phyloP scores from a whole-genome alignment of 2,888 invertebrate genomes.

The Papilio elwesi region DNA sequence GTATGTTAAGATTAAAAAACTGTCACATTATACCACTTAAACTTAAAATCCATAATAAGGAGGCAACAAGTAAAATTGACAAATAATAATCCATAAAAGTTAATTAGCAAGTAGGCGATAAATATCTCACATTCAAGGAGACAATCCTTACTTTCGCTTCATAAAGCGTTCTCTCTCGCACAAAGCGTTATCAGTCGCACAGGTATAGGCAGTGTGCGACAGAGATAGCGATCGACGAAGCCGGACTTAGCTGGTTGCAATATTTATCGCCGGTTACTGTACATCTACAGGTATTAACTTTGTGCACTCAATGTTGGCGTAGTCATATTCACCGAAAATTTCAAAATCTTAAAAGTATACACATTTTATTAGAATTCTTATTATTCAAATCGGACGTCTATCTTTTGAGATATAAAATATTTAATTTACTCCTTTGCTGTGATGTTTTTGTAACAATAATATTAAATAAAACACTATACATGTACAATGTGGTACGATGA shows the following conservation, averaged over 20 bases:
- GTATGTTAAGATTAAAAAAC: not conserved
- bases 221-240: too few relatives aligned
- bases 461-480: conserved; percentile 35
- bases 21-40: not conserved
- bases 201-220: too few relatives aligned
- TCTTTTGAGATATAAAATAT: conserved; percentile 32
- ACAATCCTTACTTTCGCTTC: too few relatives aligned
- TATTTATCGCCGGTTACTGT: too few relatives aligned
- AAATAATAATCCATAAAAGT: conserved; percentile 2
- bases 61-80: not conserved
- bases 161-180: too few relatives aligned
- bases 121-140: too few relatives aligned
- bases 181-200: too few relatives aligned
- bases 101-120: not conserved
- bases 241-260: too few relatives aligned
- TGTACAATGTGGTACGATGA: conserved; percentile 33
- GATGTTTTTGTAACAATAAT: conserved; percentile 11
- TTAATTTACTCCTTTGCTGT: conserved; percentile 9
- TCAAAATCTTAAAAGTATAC: not conserved
- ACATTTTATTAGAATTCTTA: too few relatives aligned
- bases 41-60: not conserved
- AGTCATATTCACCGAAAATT: not conserved
- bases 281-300: conserved; percentile 2
- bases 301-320: conserved; percentile 7
- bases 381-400: conserved; percentile 29